Percentiles rank a stretch among this genome's conserved stretches.
Evolutionary conservation across 2,888 invertebrate genomes (phyloP).

Genomic region (Galerucella nymphaeae): DNA sequence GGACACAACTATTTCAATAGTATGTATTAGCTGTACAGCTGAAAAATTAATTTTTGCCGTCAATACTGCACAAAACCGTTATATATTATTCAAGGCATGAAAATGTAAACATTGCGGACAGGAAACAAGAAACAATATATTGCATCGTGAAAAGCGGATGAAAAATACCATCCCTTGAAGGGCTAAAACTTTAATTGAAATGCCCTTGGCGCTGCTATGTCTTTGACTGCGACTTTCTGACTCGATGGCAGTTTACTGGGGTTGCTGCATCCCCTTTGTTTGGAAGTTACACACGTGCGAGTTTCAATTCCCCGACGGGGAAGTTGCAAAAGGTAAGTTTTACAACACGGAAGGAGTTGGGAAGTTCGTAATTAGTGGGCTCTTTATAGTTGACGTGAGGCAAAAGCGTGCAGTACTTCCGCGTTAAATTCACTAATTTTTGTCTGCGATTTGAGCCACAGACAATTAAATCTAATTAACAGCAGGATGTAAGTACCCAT

Average conservation of each 20-base stretch:
- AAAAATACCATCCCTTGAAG: constrained; percentile 54
- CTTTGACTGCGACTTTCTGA: constrained; percentile 53
- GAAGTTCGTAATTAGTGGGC: constrained; percentile 35
- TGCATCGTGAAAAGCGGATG: constrained; percentile 47
- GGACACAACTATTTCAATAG: too few relatives aligned
- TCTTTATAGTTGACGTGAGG: constrained; percentile 27
- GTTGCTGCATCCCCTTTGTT: constrained; percentile 39
- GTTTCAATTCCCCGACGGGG: constrained; percentile 35
- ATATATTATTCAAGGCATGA: constrained; percentile 15
- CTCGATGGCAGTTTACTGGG: constrained; percentile 34
- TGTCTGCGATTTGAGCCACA: constrained; percentile 25
- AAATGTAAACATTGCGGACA: constrained; percentile 5
- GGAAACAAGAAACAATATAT: constrained; percentile 46
- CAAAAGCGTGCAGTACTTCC: constrained; percentile 8
- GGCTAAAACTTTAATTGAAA: constrained; percentile 60
- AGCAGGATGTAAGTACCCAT: neutral
- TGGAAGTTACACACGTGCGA: constrained; percentile 42
- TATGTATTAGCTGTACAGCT: neutral
- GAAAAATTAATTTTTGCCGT: neutral
- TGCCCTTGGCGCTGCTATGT: constrained; percentile 56
- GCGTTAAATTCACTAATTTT: constrained; percentile 14
- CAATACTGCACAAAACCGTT: neutral
- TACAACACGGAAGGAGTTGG: constrained; percentile 35
- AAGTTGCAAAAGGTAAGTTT: constrained; percentile 42
- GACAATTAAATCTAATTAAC: constrained; percentile 28